These are phyloP conservation scores for Sphenopsis melanotis DNA, from an alignment of 2,797 vertebrate species.

Conservation along the genomic window DNA sequence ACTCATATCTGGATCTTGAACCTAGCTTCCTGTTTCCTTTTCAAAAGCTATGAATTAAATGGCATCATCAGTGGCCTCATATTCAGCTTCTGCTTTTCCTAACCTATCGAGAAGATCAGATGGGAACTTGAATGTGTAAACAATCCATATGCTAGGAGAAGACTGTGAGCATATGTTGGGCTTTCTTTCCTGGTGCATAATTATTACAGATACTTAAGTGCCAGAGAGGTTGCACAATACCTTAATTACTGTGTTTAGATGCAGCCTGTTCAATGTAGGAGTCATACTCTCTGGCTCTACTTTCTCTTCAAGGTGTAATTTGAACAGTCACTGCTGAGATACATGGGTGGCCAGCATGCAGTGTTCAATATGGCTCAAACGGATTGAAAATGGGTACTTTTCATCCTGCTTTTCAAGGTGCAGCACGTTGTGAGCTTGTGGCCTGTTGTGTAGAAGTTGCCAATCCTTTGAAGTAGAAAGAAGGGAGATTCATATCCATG, in stretches of 20 bases:
- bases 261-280: conserved; percentile 5
- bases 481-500: background rate
- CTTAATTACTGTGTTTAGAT: conserved; percentile 47
- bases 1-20: background rate
- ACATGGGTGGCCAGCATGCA: background rate
- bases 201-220: conserved; percentile 29
- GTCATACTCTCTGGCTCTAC: conserved; percentile 51
- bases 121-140: conserved; percentile 19
- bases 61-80: background rate
- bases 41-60: background rate
- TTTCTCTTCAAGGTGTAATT: conserved; percentile 64
- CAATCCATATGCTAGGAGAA: background rate
- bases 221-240: conserved; percentile 24
- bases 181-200: conserved; percentile 51
- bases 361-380: background rate
- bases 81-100: background rate
- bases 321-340: background rate
- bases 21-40: background rate
- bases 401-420: background rate
- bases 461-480: background rate
- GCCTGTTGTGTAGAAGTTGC: background rate
- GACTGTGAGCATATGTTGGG: background rate
- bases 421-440: background rate
- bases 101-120: background rate
- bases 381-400: background rate